A percentile compares a stretch with the other conserved stretches of the same genome.
Conservation (phyloP, 2,797 vertebrate species). For the Lepilemur septentrionalis region DNA sequence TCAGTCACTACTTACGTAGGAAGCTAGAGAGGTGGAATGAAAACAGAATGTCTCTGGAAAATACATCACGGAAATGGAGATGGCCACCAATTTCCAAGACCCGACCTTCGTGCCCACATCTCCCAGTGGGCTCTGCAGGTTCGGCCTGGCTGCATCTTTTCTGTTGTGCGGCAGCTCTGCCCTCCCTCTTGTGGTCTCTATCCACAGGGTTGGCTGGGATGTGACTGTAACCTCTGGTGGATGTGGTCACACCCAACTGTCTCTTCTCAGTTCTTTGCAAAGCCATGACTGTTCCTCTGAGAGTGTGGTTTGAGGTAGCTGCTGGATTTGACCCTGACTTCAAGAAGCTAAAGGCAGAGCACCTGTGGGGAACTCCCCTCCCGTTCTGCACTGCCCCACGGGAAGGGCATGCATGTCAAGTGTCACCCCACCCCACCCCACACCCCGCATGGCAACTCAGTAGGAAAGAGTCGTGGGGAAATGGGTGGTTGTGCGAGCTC, state of each 20-base stretch:
- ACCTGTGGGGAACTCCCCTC: not conserved
- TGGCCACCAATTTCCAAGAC: not conserved
- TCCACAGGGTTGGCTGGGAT: not conserved
- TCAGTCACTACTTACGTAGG: not conserved
- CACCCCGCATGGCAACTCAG: not conserved
- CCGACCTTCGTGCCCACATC: not conserved
- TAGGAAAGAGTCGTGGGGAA: not conserved
- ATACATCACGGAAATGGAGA: not conserved
- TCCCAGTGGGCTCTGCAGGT: not conserved
- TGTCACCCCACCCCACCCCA: not conserved
- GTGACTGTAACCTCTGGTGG: not conserved
- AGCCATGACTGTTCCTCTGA: not conserved
- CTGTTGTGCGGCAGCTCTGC: not conserved
- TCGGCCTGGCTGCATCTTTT: not conserved
- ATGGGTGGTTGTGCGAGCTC: not conserved
- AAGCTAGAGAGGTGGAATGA: not conserved
- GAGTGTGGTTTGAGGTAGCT: not conserved
- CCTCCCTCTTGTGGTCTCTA: not conserved
- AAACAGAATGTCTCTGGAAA: not conserved
- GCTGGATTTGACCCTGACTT: not conserved
- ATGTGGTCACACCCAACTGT: not conserved
- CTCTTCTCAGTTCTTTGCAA: not conserved
- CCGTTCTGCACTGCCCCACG: accelerated
- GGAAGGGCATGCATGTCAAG: too few species aligned
- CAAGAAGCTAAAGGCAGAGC: not conserved